Percentiles rank a stretch among this genome's conserved stretches.
phyloP scores from a whole-genome alignment of 2,888 invertebrate species.

The Tubiluchus corallicola region DNA sequence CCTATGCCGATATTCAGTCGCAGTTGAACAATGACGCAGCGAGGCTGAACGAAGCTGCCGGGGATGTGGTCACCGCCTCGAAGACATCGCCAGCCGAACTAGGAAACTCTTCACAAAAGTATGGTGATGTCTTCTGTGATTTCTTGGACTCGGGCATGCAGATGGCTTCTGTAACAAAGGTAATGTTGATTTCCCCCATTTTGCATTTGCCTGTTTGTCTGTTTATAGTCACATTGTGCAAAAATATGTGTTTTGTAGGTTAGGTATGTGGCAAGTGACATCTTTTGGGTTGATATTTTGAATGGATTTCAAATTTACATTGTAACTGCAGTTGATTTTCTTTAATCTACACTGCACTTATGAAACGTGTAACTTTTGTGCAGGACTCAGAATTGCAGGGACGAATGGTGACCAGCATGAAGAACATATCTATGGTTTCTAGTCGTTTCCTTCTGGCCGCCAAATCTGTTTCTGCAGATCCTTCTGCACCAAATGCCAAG shows the following conservation, averaged over 20 bases:
- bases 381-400: conserved; percentile 52
- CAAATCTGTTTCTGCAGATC: conserved; percentile 72
- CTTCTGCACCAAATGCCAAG: conserved; percentile 69
- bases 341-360: too few species aligned
- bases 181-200: conserved; percentile 18
- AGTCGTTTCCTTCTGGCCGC: conserved; percentile 67
- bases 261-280: too few species aligned
- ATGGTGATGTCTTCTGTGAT: conserved; percentile 55
- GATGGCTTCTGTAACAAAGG: conserved; percentile 59
- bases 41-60: conserved; percentile 59
- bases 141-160: conserved; percentile 59
- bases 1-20: conserved; percentile 47
- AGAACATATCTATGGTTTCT: conserved; percentile 67
- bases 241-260: too few species aligned
- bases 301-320: too few species aligned
- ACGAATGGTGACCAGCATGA: conserved; percentile 66
- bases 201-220: too few species aligned
- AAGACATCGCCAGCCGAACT: conserved; percentile 43
- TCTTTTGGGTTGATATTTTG: too few species aligned
- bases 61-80: conserved; percentile 58
- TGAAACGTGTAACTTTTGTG: too few species aligned
- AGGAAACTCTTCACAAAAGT: conserved; percentile 52
- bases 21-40: conserved; percentile 69
- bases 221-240: too few species aligned
- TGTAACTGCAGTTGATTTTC: too few species aligned